Base-by-base conservation (phyloP, 2,888 invertebrate species). In the Idaea biselata region DNA sequence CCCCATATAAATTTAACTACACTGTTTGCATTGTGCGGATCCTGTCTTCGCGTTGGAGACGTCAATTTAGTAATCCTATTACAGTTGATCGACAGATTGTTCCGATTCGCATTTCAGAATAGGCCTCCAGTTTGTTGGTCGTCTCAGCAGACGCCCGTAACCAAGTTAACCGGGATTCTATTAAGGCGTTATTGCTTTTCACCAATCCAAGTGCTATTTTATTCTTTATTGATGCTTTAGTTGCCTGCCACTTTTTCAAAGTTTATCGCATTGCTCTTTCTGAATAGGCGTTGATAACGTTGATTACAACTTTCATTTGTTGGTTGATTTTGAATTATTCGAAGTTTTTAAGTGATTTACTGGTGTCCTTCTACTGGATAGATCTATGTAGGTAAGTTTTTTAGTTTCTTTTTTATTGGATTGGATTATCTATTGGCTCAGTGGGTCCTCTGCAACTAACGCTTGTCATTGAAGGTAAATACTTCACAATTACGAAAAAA, bases 91-190 rank as follows among this genome's bases (percentile, higher is more conserved):
- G 11, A 44, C 14, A 8, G 44, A 44, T 44, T 44, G 44, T 44
- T 44, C 44, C 44, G 44, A 44, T 5, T 25, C 25, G 25, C 25
- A 25, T 44, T 44, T 11, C 44, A 44, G 44, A 44, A 44, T 44
- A 44, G 44, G 44, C 2, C 44, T 58, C 55, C 56, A 59, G 59
- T 53, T 62, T 53, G 59, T 53, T 59, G 57, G 60, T 60, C 63
- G 63, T 62, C 59, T 64, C 17, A 66, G 18, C 60, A 61, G 54
- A 54, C 25, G 59, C 16, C 55, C 18, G 18, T 64, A 63, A 67
- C 61, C 11, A n/a, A 63, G 61, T 64, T 67, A 63, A 58, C 64
- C 55, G 58, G 62, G 62, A 65, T 65, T 63, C 55, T 32, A 59
- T 65, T 67, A 62, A 5, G 61, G 57, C 57, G 58, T 60, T 56